Base-by-base conservation (phyloP, 2,113 vertebrate species). In the Leptobrachium leishanense region DNA sequence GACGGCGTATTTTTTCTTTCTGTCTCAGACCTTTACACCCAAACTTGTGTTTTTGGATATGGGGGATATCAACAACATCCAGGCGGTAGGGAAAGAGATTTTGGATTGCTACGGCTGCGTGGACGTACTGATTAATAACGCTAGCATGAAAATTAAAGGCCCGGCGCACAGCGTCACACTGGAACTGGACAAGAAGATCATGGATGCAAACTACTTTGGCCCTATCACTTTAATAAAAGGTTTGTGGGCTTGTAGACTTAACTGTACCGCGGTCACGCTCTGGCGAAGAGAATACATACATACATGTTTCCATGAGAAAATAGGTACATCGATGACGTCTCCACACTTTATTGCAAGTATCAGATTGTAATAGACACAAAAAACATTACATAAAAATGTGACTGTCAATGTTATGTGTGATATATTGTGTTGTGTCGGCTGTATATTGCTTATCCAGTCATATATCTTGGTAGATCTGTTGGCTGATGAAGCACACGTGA, bases 121-220 rank as follows among this genome's bases (percentile, higher is more conserved):
- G 88, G 97, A 99, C 7, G 88, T 98, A 44, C 87, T 98, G 54
- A 90, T 99, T 85, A 96, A 94, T 83, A 99, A 98, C 0, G 94
- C 95, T 84, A 98, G 96, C 1, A 84, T 96, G 92, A 99, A 98
- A 84, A 82, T 96, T 82, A 98, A 97, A 75, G 96, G 95, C 5
- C 92, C 95, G 0, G 94, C 93, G 39, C 96, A 96, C 73, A 95
- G 90, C 63, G 88, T 97, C 72, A 95, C 97, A 2, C 84, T 98
- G 87, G 95, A 99, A 39, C 85, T 95, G 39, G 97, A 98, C 88
- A 96, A 92, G 87, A 97, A 94, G 84, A 92, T 98, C 83, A 99
- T 99, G 98, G 95, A 99, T 43, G 90, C 92, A 77, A 99, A 99
- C 83, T 99, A 98, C 86, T 98, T 99, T 55, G 96, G 97, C 3